Percentiles rank a stretch among this genome's conserved stretches.
These are phyloP conservation scores for Tetanocera ferruginea DNA, from an alignment of 2,888 invertebrate genomes.

Conservation along the genomic window DNA sequence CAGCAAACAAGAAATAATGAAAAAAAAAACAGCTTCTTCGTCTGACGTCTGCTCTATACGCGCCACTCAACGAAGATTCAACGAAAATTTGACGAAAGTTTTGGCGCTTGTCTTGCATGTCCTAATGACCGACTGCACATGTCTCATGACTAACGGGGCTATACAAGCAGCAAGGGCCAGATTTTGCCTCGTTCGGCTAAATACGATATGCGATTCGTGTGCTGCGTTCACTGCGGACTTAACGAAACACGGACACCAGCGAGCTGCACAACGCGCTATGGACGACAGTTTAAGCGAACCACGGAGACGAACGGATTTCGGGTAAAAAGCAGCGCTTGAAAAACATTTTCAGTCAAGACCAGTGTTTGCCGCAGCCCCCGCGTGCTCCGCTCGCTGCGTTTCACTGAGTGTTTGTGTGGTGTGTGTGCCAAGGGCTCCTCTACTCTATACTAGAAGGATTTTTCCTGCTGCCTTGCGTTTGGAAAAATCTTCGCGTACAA, in stretches of 20 bases:
- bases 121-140: slow-evolving; percentile 61
- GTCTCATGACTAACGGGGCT: not conserved
- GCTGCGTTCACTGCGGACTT: slow-evolving; percentile 48
- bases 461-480: not conserved
- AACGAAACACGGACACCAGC: slow-evolving; percentile 65
- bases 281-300: slow-evolving; percentile 71
- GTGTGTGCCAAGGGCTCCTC: slow-evolving; percentile 13
- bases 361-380: slow-evolving; percentile 24
- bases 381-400: slow-evolving; percentile 12
- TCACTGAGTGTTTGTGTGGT: slow-evolving; percentile 9
- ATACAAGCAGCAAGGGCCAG: not conserved
- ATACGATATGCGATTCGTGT: not conserved
- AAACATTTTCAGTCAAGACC: slow-evolving; percentile 4
- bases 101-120: slow-evolving; percentile 44
- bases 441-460: slow-evolving; percentile 44
- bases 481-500: not conserved
- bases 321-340: slow-evolving; percentile 58
- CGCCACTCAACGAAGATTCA: slow-evolving; percentile 37
- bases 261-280: slow-evolving; percentile 61
- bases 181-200: slow-evolving; percentile 33
- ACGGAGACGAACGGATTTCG: slow-evolving; percentile 71
- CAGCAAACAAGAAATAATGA: not conserved
- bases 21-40: not conserved
- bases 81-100: slow-evolving; percentile 26
- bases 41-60: slow-evolving; percentile 15